phyloP scores from a whole-genome alignment of 2,888 invertebrate species.

The Polietes domitor region DNA sequence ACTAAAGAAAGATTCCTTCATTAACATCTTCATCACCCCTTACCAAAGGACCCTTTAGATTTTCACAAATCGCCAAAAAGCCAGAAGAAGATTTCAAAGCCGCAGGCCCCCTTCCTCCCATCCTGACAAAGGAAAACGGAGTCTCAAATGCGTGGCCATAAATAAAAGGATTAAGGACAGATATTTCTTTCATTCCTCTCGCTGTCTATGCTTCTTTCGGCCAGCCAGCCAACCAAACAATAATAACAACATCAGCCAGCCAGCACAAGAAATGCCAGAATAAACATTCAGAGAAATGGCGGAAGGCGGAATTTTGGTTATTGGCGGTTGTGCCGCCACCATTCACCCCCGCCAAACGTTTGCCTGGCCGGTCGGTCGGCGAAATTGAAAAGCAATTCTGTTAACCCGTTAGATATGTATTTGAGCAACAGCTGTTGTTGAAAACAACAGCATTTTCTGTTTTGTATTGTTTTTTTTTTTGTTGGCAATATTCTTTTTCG shows the following conservation, averaged over 20 bases:
- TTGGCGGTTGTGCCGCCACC: neutral
- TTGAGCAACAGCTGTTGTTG: slow-evolving; percentile 64
- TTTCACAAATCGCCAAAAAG: slow-evolving; percentile 28
- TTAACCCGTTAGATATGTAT: slow-evolving; percentile 66
- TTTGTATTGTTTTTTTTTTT: slow-evolving; percentile 51
- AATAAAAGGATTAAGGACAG: slow-evolving; percentile 58
- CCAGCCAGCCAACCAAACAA: too few species aligned
- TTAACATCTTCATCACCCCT: neutral
- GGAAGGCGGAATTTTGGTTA: slow-evolving; percentile 8
- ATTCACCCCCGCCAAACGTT: neutral
- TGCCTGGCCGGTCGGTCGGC: neutral
- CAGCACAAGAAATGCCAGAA: neutral
- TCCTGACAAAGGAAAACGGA: slow-evolving; percentile 30
- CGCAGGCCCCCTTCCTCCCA: slow-evolving; percentile 28
- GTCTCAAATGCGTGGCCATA: slow-evolving; percentile 53
- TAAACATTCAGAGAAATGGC: slow-evolving; percentile 18
- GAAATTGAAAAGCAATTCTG: slow-evolving; percentile 59
- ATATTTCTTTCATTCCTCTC: slow-evolving; percentile 21
- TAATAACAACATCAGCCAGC: neutral
- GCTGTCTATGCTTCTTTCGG: neutral
- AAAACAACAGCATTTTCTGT: slow-evolving; percentile 42
- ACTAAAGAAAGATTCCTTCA: neutral
- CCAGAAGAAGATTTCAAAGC: neutral
- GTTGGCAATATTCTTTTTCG: slow-evolving; percentile 66
- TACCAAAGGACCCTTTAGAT: neutral